phyloP scores from a whole-genome alignment of 2,797 vertebrate genomes.

The Sebastes goodei region DNA sequence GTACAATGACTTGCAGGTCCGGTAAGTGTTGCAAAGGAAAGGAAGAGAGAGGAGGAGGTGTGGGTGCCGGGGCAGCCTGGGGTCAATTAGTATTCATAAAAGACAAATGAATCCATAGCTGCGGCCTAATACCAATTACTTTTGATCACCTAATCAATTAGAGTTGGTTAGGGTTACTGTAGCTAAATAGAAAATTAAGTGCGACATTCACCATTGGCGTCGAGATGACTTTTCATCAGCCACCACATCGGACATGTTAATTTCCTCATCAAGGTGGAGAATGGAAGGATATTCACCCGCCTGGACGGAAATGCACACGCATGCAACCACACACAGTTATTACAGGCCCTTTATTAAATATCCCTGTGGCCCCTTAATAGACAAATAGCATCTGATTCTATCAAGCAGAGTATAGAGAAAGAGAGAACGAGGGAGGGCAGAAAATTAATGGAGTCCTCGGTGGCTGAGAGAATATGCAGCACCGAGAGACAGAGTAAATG shows the following conservation, averaged over 20 bases:
- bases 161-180: slow-evolving; percentile 78
- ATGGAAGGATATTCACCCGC: slow-evolving; percentile 58
- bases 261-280: slow-evolving; percentile 80
- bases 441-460: slow-evolving; percentile 70
- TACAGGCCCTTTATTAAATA: slow-evolving; percentile 78
- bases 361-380: slow-evolving; percentile 79
- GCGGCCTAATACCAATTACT: slow-evolving; percentile 81
- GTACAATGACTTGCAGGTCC: slow-evolving; percentile 44
- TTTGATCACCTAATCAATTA: slow-evolving; percentile 85
- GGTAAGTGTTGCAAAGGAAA: slow-evolving; percentile 29
- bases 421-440: slow-evolving; percentile 45
- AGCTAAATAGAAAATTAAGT: slow-evolving; percentile 81
- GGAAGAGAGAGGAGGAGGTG: slow-evolving; percentile 34
- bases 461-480: slow-evolving; percentile 69
- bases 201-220: slow-evolving; percentile 68
- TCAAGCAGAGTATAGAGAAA: slow-evolving; percentile 62
- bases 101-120: slow-evolving; percentile 81
- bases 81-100: slow-evolving; percentile 85
- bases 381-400: slow-evolving; percentile 83
- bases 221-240: slow-evolving; percentile 75
- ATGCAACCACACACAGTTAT: slow-evolving; percentile 57
- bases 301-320: slow-evolving; percentile 30
- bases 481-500: slow-evolving; percentile 70
- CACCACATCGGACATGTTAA: slow-evolving; percentile 74
- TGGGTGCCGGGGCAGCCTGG: slow-evolving; percentile 58